A percentile compares a stretch with the other conserved stretches of the same genome.
Evolutionary conservation across 2,797 vertebrate species (phyloP).

Genomic region (Buceros bicornis): DNA sequence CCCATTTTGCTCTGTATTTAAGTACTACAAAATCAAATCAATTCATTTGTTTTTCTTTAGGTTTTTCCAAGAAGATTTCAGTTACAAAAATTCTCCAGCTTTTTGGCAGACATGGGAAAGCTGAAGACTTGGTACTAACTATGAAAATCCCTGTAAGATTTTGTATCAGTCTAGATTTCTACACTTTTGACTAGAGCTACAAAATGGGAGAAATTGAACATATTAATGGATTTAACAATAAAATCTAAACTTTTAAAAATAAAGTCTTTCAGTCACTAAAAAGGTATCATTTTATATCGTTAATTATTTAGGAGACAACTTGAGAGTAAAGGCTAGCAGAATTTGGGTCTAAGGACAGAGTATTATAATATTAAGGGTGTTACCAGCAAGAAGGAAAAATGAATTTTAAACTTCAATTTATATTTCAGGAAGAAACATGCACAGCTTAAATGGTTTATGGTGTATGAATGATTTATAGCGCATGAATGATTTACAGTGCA

Average conservation of each 20-base stretch:
- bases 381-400: not conserved
- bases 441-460: conserved; percentile 29
- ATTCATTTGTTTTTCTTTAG: not conserved
- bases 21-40: not conserved
- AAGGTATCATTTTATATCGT: not conserved
- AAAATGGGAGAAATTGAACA: not conserved
- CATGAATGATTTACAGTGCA: conserved; percentile 25
- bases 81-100: not conserved
- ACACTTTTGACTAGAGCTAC: not conserved
- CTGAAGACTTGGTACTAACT: not conserved
- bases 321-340: not conserved
- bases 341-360: not conserved
- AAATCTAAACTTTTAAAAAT: not conserved
- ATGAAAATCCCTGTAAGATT: not conserved
- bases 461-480: not conserved
- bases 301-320: not conserved
- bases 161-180: not conserved
- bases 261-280: not conserved
- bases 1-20: not conserved
- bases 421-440: not conserved
- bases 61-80: not conserved
- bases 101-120: not conserved
- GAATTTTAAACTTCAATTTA: conserved; percentile 7
- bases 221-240: not conserved
- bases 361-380: not conserved